These are phyloP conservation scores for Caiman crocodilus DNA, from an alignment of 2,797 vertebrate species.

Conservation along the genomic window DNA sequence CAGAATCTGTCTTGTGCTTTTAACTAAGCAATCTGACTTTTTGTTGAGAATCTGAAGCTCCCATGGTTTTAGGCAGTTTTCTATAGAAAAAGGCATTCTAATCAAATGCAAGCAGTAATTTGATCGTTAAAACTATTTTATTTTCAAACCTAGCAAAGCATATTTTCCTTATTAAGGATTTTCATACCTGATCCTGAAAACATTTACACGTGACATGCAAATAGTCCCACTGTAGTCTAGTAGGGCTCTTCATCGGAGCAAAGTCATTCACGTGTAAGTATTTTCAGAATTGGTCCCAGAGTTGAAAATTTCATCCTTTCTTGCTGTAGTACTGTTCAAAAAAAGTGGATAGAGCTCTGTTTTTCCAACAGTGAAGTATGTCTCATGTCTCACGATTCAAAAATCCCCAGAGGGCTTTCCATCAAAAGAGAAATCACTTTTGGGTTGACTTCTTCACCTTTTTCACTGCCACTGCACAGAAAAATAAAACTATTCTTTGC, in stretches of 20 bases:
- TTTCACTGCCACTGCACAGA: background rate
- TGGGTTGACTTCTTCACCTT: slow-evolving; percentile 14
- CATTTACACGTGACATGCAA: background rate
- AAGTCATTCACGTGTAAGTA: background rate
- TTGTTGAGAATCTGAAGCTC: background rate
- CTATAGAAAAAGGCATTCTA: background rate
- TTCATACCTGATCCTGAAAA: background rate
- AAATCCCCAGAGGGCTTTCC: background rate
- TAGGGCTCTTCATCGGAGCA: background rate
- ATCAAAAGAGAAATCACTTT: background rate
- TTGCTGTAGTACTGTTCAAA: background rate
- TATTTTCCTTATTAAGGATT: background rate
- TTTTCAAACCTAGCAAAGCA: background rate
- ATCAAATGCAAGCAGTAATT: background rate
- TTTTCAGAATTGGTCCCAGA: background rate
- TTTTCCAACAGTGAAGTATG: slow-evolving; percentile 3
- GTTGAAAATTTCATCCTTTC: background rate
- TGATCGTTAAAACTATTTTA: background rate
- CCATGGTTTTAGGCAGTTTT: background rate
- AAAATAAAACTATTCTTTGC: slow-evolving; percentile 14
- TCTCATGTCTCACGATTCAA: background rate
- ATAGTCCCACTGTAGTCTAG: background rate
- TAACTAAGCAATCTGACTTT: background rate
- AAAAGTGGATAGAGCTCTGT: background rate
- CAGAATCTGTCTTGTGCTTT: background rate